These are phyloP conservation scores for Neodiprion fabricii DNA, from an alignment of 1,140 invertebrate species.

Conservation along the genomic window DNA sequence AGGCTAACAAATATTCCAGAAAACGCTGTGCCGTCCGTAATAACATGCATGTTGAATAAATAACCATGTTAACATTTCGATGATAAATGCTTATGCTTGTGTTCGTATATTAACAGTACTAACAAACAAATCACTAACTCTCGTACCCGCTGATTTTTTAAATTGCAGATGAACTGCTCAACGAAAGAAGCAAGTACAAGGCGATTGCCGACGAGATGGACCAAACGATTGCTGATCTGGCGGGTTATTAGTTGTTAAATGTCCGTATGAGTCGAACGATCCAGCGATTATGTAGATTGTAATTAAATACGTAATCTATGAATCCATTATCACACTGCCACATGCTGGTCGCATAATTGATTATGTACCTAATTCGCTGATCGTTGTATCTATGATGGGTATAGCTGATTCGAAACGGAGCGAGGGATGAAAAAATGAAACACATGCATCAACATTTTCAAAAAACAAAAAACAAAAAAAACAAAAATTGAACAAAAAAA, in stretches of 20 bases:
- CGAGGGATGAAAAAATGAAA: neutral
- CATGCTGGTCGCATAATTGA: neutral
- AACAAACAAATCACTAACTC: constrained; percentile 19
- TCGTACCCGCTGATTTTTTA: constrained; percentile 16
- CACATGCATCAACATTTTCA: neutral
- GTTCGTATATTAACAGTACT: constrained; percentile 37
- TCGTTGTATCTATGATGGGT: neutral
- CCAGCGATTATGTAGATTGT: neutral
- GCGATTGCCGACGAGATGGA: constrained; percentile 97
- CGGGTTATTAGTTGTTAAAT: constrained; percentile 74
- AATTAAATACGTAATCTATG: neutral
- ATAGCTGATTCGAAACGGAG: too few relatives aligned
- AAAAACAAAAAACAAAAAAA: neutral
- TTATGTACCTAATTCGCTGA: constrained; percentile 6
- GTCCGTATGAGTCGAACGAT: neutral
- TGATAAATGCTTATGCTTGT: neutral
- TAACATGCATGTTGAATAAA: neutral
- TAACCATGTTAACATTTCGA: neutral
- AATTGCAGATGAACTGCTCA: constrained; percentile 91
- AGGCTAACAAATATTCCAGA: too few relatives aligned
- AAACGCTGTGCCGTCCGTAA: too few relatives aligned
- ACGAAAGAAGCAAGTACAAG: constrained; percentile 98
- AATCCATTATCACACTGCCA: constrained; percentile 10
- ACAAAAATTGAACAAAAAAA: constrained; percentile 11
- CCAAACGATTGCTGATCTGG: constrained; percentile 92